These are phyloP conservation scores for Drosophila neonasuta DNA, from an alignment of 2,888 invertebrate genomes.

Conservation along the genomic window DNA sequence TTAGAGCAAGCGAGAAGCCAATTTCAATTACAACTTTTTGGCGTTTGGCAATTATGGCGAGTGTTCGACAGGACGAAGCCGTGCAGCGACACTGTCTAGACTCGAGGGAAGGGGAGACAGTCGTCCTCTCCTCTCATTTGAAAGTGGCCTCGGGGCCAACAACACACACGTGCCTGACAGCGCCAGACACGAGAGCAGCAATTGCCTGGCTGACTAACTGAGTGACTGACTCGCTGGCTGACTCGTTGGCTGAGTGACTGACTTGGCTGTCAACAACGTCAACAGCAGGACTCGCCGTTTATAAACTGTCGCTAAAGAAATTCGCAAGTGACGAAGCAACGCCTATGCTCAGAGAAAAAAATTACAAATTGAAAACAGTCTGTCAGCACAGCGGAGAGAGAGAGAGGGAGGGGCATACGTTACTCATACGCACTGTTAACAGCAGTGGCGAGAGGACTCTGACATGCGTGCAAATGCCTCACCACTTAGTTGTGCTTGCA, in stretches of 20 bases:
- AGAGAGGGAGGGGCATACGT: not conserved
- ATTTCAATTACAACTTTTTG: constrained; percentile 47
- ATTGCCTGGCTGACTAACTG: not conserved
- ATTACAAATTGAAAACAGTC: constrained; percentile 61
- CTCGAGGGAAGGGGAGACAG: constrained; percentile 9
- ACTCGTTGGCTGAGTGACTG: constrained; percentile 7
- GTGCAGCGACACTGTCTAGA: constrained; percentile 55
- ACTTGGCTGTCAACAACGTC: constrained; percentile 45
- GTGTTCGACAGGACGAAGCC: constrained; percentile 22
- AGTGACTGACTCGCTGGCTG: constrained; percentile 7
- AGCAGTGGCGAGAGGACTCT: constrained; percentile 5
- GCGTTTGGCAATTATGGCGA: constrained; percentile 36
- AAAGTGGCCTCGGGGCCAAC: constrained; percentile 14
- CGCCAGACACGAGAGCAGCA: constrained; percentile 42
- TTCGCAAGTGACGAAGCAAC: constrained; percentile 34
- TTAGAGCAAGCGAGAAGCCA: constrained; percentile 22
- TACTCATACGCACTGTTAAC: constrained; percentile 19
- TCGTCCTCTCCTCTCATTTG: too few species aligned
- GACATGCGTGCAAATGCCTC: constrained; percentile 68
- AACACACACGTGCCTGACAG: constrained; percentile 57
- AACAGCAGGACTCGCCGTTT: constrained; percentile 25
- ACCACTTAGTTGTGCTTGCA: constrained; percentile 62
- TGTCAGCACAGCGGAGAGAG: constrained; percentile 45
- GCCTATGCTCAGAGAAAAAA: constrained; percentile 41
- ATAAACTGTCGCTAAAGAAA: constrained; percentile 59